Percentiles rank a stretch among this genome's conserved stretches.
These are phyloP conservation scores for Clunio marinus DNA, from an alignment of 2,888 invertebrate genomes.

Conservation along the genomic window DNA sequence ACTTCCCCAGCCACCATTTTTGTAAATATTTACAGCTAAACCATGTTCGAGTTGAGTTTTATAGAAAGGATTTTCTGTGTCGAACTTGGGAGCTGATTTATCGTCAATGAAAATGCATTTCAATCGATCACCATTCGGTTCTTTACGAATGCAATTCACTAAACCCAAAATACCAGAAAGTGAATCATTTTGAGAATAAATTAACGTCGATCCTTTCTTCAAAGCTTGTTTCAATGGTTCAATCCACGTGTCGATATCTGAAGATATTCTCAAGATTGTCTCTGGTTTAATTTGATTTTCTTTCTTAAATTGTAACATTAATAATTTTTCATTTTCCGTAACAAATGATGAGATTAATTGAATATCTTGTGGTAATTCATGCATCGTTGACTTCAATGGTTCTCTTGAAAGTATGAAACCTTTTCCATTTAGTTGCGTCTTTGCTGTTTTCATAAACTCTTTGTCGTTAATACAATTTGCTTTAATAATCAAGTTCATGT, in stretches of 20 bases:
- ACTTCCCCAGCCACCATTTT: constrained; percentile 66
- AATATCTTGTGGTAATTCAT: constrained; percentile 53
- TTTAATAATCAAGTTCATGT: constrained; percentile 12
- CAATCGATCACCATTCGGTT: constrained; percentile 68
- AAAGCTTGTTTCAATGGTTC: constrained; percentile 47
- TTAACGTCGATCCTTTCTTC: constrained; percentile 52
- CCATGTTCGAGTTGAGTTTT: constrained; percentile 64
- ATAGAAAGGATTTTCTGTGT: constrained; percentile 61
- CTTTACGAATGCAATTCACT: constrained; percentile 77
- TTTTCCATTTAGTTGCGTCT: constrained; percentile 53
- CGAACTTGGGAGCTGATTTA: constrained; percentile 61
- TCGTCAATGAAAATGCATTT: constrained; percentile 63
- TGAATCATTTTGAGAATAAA: constrained; percentile 54
- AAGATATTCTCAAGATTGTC: constrained; percentile 52
- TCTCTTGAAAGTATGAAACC: constrained; percentile 59
- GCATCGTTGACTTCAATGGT: constrained; percentile 43
- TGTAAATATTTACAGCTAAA: constrained; percentile 72
- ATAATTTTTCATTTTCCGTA: constrained; percentile 53
- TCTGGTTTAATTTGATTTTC: constrained; percentile 46
- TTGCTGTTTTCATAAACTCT: constrained; percentile 52
- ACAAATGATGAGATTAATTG: constrained; percentile 45
- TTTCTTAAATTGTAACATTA: constrained; percentile 54
- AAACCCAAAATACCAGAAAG: constrained; percentile 80
- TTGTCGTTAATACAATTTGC: constrained; percentile 30
- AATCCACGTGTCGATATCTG: constrained; percentile 55